phyloP scores from a whole-genome alignment of 2,888 invertebrate species.

The Athalia rosae region DNA sequence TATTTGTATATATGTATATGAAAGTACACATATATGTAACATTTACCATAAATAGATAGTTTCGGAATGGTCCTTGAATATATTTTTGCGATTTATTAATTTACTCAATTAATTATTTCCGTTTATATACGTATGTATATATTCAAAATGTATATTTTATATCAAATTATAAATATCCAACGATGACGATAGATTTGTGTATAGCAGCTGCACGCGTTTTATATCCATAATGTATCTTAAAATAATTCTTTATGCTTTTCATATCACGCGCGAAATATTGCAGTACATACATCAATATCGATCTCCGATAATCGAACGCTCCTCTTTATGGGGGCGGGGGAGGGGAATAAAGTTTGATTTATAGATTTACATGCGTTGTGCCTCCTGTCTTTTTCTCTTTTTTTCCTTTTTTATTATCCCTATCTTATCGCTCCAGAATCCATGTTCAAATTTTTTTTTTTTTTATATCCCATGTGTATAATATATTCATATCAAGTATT shows the following conservation, averaged over 20 bases:
- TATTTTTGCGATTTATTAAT: conserved; percentile 1
- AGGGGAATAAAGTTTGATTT: conserved; percentile 7
- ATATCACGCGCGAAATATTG: no score
- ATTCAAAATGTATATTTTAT: neutral
- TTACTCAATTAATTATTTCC: neutral
- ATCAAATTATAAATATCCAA: conserved; percentile 14
- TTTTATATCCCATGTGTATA: neutral
- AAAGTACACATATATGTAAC: neutral
- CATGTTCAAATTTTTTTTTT: neutral
- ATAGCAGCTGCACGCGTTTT: neutral
- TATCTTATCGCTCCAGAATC: conserved; percentile 23
- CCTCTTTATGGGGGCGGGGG: neutral
- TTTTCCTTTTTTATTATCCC: neutral
- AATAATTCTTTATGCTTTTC: neutral
- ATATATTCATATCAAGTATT: neutral
- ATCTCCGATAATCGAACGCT: conserved; percentile 31
- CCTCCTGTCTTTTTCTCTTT: neutral
- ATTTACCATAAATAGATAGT: neutral
- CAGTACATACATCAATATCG: conserved; percentile 1
- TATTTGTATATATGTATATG: conserved; percentile 4
- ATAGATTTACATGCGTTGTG: neutral
- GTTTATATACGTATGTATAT: neutral
- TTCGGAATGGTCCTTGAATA: conserved; percentile 33
- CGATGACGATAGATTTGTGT: conserved; percentile 2
- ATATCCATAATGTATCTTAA: neutral